Percentiles rank a stretch among this genome's conserved stretches.
phyloP scores from a whole-genome alignment of 1,140 invertebrate genomes.

The Diorhabda carinulata region DNA sequence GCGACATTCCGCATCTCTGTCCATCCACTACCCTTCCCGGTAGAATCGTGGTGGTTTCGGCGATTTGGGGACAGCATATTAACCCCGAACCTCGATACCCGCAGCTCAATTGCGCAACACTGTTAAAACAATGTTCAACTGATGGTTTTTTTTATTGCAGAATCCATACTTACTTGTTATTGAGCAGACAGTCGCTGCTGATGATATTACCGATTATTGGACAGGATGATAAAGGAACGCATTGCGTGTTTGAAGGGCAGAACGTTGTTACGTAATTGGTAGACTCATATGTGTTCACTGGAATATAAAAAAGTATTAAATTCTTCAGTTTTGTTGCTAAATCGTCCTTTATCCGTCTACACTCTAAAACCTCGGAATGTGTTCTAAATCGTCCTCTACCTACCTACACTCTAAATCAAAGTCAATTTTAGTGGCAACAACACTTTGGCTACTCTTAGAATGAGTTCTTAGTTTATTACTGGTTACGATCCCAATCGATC shows the following conservation, averaged over 20 bases:
- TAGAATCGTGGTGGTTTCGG: slow-evolving; percentile 16
- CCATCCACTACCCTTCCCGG: slow-evolving; percentile 33
- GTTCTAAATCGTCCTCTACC: no score
- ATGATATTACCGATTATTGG: slow-evolving; percentile 42
- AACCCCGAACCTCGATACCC: slow-evolving; percentile 46
- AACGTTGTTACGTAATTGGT: slow-evolving; percentile 21
- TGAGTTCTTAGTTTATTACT: no score
- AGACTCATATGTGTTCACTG: no score
- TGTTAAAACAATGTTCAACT: slow-evolving; percentile 15
- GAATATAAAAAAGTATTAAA: no score
- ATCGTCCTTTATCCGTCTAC: no score
- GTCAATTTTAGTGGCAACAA: no score
- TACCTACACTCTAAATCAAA: no score
- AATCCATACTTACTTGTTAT: slow-evolving; percentile 38
- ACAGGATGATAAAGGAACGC: slow-evolving; percentile 42
- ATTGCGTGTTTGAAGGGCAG: slow-evolving; percentile 40
- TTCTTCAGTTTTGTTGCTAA: no score
- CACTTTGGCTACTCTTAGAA: no score
- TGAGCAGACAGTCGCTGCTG: slow-evolving; percentile 41
- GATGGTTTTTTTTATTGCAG: slow-evolving; percentile 1
- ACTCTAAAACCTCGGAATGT: no score
- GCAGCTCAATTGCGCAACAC: slow-evolving; percentile 45
- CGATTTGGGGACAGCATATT: slow-evolving; percentile 47
- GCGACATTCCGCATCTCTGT: slow-evolving; percentile 56
- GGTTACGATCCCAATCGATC: no score